Evolutionary conservation across 2,113 vertebrate genomes (phyloP), one percentile per base, ranked within the genome.

Genomic region (Amphilophus citrinellus): DNA sequence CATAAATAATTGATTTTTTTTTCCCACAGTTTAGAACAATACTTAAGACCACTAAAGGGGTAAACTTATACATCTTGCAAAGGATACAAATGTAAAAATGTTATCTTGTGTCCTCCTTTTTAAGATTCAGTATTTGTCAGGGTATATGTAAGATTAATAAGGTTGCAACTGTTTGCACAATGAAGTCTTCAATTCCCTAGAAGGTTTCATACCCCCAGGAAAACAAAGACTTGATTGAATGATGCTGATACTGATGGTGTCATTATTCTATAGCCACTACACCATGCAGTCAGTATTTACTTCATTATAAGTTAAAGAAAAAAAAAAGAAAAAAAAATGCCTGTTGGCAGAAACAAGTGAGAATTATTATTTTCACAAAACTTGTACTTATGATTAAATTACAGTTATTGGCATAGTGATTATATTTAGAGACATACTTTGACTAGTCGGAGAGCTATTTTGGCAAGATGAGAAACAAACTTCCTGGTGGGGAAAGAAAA

Each of bases 281-380:
- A 73, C 18, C 56, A 47, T 35, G 27, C 53, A 73, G 47, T 56
- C 68, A 73, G 47, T 18, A 7, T 56, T 73, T 73, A 56, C 27
- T n/a, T 73, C 2, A 35, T 73, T 47, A 73, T 56, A 53, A 73
- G 30, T 53, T 53, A 47, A 47, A 15, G 44, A 14, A 47, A 47
- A 47, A 47, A 44, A 44, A 39, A 42, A 42, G 3, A 11, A 42
- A 42, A 42, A 15, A 42, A 15, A 47, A 6, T 35, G 27, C 47
- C 20, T 73, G 18, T 56, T 73, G 27, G 47, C 44, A 56, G 68
- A 73, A 73, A 56, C 27, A 73, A 71, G 22, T 47, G 22, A 47
- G 39, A 68, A 71, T 30, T n/a, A 56, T 35, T 73, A 14, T 73
- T 73, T 73, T 73, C 32, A 73, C 32, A 73, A 73, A 73, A 56